Conservation (phyloP, 92 coral and sea anemone species). For the Bergia sp. region DNA sequence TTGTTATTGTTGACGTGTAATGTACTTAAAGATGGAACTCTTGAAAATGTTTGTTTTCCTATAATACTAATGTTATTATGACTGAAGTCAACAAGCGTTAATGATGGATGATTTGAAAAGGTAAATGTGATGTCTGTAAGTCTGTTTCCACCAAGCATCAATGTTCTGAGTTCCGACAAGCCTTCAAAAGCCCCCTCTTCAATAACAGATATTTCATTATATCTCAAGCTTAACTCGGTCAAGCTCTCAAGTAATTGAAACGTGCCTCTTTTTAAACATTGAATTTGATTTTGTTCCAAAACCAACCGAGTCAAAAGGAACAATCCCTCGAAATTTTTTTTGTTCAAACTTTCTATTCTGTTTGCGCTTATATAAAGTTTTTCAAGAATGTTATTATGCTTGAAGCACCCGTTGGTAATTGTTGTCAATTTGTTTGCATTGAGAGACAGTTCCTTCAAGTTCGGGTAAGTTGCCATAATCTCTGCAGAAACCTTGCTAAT, state of each 20-base stretch:
- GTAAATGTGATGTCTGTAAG: not conserved
- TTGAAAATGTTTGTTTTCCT: conserved; percentile 46
- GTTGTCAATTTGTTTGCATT: conserved; percentile 14
- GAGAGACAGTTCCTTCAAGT: conserved; percentile 20
- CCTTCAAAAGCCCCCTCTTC: conserved; percentile 68
- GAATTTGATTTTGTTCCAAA: conserved; percentile 11
- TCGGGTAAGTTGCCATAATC: conserved; percentile 14
- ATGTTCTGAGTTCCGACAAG: conserved; percentile 48
- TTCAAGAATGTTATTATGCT: conserved; percentile 26
- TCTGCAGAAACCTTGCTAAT: conserved; percentile 11
- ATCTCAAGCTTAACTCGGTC: conserved; percentile 44
- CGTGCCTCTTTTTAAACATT: conserved; percentile 32
- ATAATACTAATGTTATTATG: conserved; percentile 51
- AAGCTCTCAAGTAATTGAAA: conserved; percentile 44
- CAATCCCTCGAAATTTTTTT: conserved; percentile 30
- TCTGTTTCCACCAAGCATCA: conserved; percentile 43
- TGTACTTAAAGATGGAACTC: conserved; percentile 53
- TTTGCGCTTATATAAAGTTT: conserved; percentile 22
- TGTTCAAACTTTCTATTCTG: conserved; percentile 23
- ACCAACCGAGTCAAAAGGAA: conserved; percentile 8
- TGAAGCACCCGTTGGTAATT: conserved; percentile 13
- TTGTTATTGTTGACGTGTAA: conserved; percentile 56
- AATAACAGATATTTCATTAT: conserved; percentile 49
- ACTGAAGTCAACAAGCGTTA: conserved; percentile 46
- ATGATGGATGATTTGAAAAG: not conserved